Base-by-base conservation (phyloP, 2,113 vertebrate genomes). In the Daphoenositta chrysoptera region DNA sequence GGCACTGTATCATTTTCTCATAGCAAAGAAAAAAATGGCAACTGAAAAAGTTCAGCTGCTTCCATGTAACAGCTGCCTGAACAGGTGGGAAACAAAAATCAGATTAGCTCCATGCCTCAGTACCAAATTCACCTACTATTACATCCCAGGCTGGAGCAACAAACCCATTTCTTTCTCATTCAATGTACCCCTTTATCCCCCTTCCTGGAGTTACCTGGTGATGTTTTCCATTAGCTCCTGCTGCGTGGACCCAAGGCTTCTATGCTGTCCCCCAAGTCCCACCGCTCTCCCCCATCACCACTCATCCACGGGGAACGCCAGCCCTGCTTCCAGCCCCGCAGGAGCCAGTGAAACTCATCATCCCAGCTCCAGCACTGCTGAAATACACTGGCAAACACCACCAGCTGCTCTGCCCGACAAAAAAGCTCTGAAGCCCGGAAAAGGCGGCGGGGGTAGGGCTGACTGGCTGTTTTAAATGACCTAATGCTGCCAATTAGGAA, bases 401-500 rank as follows among this genome's bases (percentile, higher is more conserved):
- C 71, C 1, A 45, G 37, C 83, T 70, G 88, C 90, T 81, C 81
- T 39, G 73, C 50, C 83, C 0, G 2, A 87, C 75, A 87, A 60
- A 89, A 94, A 85, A 47, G 24, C 82, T 89, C 39, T 2, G 6
- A 50, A 79, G 94, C 47, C 95, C 87, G 82, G 96, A 97, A 98
- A 95, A 94, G 90, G 85, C 85, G 2, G 89, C 10, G 28, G 85
- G 95, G 89, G 91, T 80, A 76, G 72, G 54, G 79, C 94, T 77
- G 5, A 3, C 45, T 61, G 64, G 39, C 64, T 72, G 26, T 39
- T 85, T 85, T 24, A 87, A 91, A 80, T 97, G 97, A 98, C 96
- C 93, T 97, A 96, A 97, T 92, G 77, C 70, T 15, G 69, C 90
- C 84, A 94, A 77, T 94, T 94, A 96, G 96, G 92, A 95, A 89